Evolutionary conservation across 2,888 invertebrate species (phyloP).

Genomic region (Aethes cnicana): DNA sequence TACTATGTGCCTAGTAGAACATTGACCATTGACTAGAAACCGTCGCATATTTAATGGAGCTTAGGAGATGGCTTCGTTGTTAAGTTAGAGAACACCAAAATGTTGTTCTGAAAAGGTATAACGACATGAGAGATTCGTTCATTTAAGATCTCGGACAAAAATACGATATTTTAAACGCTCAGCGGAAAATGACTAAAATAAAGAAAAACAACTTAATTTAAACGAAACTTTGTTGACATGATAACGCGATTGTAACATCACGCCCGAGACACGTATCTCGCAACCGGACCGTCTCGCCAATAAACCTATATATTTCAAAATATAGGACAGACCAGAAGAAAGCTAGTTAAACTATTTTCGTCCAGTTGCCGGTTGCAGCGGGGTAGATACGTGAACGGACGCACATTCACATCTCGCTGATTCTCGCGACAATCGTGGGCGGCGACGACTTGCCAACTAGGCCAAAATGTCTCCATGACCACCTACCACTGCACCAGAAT

Average conservation of each 20-base stretch:
- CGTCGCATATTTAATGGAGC: background rate
- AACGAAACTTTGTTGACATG: too few relatives aligned
- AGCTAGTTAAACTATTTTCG: constrained; percentile 24
- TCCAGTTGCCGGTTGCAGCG: constrained; percentile 25
- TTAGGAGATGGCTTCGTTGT: background rate
- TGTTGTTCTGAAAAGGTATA: too few relatives aligned
- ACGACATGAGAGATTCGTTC: too few relatives aligned
- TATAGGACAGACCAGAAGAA: constrained; percentile 29
- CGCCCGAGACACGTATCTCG: too few relatives aligned
- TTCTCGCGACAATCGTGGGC: constrained; percentile 61
- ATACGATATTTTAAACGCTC: too few relatives aligned
- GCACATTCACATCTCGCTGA: constrained; percentile 60
- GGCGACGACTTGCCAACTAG: constrained; percentile 67
- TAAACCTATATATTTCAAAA: constrained; percentile 18
- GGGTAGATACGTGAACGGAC: constrained; percentile 37
- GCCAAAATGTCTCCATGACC: constrained; percentile 66
- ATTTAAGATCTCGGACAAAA: too few relatives aligned
- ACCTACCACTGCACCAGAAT: constrained; percentile 42
- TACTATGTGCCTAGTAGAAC: background rate
- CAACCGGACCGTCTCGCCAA: background rate
- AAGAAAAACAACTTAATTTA: too few relatives aligned
- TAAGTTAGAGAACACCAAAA: background rate
- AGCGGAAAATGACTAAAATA: too few relatives aligned
- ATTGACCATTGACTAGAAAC: too few relatives aligned
- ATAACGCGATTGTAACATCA: too few relatives aligned